Percentiles rank a stretch among this genome's conserved stretches.
phyloP scores from a whole-genome alignment of 2,888 invertebrate species.

The Hecatera dysodea region DNA sequence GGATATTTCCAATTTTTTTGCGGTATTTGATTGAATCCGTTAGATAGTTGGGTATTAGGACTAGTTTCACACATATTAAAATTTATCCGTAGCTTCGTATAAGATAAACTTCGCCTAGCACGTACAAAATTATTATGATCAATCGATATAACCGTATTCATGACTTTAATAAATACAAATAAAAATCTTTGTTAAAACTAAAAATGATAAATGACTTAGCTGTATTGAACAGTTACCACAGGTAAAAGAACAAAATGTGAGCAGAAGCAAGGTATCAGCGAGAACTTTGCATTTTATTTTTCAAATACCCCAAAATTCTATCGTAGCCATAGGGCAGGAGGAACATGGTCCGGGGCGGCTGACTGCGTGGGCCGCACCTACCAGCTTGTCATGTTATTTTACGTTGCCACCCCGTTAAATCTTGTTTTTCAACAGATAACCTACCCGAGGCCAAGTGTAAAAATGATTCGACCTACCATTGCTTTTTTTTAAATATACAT shows the following conservation, averaged over 20 bases:
- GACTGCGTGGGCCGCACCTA: no score
- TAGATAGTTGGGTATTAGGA: not conserved
- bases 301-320: constrained; percentile 2
- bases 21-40: not conserved
- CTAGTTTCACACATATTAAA: not conserved
- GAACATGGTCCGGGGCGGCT: no score
- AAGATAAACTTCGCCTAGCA: not conserved
- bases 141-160: constrained; percentile 1
- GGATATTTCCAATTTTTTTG: not conserved
- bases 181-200: not conserved
- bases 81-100: not conserved
- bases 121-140: not conserved
- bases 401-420: no score
- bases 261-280: not conserved
- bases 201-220: not conserved
- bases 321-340: not conserved
- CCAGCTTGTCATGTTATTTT: no score
- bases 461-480: no score
- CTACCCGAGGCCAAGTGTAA: no score
- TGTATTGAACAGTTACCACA: not conserved
- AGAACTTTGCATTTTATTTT: not conserved
- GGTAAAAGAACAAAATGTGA: not conserved
- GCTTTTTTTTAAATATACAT: no score
- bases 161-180: not conserved
- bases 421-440: no score